Evolutionary conservation across 2,888 invertebrate genomes (phyloP), one percentile per base, ranked within the genome.

Genomic region (Clitarchus hookeri): DNA sequence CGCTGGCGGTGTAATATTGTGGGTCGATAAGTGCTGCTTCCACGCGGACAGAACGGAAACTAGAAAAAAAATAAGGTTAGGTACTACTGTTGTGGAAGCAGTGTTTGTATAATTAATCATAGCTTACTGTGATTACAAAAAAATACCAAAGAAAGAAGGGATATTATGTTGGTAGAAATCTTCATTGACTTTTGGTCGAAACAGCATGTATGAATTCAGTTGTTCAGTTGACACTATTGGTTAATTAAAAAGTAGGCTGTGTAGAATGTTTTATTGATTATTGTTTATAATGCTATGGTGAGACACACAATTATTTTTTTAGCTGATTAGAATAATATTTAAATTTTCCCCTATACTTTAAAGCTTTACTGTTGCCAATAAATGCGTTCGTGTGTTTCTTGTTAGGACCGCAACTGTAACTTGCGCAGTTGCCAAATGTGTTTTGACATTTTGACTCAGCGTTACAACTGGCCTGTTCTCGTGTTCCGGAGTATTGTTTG

Each of bases 201-300:
- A n/a, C 65, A 6, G 19, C 19, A 65, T 65, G 8, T 65, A 65
- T 65, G n/a, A 65, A 65, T 65, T 65, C 65, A 65, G 65, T 65
- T 65, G n/a, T 65, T 16, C 8, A 65, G 19, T 65, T 65, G 65
- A 23, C n/a, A 19, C 65, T 9, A 2, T 11, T 65, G 65, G 65
- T 65, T 65, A 65, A 65, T 65, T 65, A 65, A 65, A 65, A 65
- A 65, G 65, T 65, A 65, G 65, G 65, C 8, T 65, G 65, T 65
- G 65, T 65, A 65, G 65, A 65, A 65, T 65, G 65, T 65, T 65
- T n/a, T 65, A 65, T 65, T 65, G 65, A 65, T 65, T 65, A 65
- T 65, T 65, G 65, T 65, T 65, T 16, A 65, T 65, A 2, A n/a
- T 65, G n/a, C 23, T 9, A 65, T 65, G 65, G 65, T 65, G 16